Conservation (phyloP, 2,888 invertebrate genomes). For the Caradrina clavipalpis region DNA sequence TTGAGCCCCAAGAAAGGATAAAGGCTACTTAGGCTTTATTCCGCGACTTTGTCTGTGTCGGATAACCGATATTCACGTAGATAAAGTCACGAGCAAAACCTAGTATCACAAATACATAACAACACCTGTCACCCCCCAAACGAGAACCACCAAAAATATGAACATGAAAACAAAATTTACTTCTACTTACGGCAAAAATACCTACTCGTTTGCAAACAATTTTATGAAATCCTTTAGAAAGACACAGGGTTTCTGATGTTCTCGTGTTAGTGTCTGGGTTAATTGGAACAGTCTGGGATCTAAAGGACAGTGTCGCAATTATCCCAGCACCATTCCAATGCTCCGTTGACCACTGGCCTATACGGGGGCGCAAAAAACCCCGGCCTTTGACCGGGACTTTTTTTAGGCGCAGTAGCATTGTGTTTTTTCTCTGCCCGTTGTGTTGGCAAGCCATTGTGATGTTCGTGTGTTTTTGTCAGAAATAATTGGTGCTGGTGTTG, state of each 20-base stretch:
- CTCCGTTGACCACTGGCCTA: conserved; percentile 48
- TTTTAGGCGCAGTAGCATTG: conserved; percentile 27
- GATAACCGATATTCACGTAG: not conserved
- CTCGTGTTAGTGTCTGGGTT: conserved; percentile 40
- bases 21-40: no score
- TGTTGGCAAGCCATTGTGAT: conserved; percentile 29
- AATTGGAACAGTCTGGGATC: conserved; percentile 56
- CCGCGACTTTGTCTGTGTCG: no score
- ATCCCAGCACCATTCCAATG: conserved; percentile 55
- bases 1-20: no score
- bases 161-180: conserved; percentile 12
- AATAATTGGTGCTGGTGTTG: conserved; percentile 18
- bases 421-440: conserved; percentile 24
- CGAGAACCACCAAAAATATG: conserved; percentile 18
- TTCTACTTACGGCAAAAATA: conserved; percentile 30
- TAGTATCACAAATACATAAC: not conserved
- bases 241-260: conserved; percentile 20
- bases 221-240: conserved; percentile 48
- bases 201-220: conserved; percentile 2
- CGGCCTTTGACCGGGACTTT: conserved; percentile 4
- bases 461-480: conserved; percentile 10
- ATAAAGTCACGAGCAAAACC: not conserved
- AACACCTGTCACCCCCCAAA: not conserved
- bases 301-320: conserved; percentile 56
- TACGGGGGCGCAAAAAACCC: conserved; percentile 36